These are phyloP conservation scores for Anableps anableps DNA, from an alignment of 2,797 vertebrate species.

Conservation along the genomic window DNA sequence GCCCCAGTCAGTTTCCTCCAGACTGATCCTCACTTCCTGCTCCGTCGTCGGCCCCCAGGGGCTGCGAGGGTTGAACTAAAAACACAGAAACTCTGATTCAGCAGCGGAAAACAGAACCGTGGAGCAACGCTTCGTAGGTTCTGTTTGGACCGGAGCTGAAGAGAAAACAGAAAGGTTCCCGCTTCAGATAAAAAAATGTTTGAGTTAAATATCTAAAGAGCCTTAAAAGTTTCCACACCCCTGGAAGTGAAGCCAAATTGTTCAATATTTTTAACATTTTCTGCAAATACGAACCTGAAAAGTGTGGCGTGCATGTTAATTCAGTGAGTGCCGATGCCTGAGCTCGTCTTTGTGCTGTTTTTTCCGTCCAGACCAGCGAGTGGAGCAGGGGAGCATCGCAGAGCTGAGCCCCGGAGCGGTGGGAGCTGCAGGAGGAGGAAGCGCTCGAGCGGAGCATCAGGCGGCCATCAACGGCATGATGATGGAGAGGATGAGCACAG, in stretches of 20 bases:
- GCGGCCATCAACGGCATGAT: conserved; percentile 99
- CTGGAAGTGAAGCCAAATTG: background rate
- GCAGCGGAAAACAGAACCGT: too few species aligned
- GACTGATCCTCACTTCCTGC: conserved; percentile 43
- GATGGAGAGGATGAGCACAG: conserved; percentile 98
- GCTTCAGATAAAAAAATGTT: too few species aligned
- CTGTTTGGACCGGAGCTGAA: too few species aligned
- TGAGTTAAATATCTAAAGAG: too few species aligned
- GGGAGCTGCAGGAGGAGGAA: conserved; percentile 82
- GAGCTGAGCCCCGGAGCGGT: conserved; percentile 96
- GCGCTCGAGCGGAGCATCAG: conserved; percentile 86
- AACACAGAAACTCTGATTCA: background rate
- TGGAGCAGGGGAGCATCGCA: conserved; percentile 90
- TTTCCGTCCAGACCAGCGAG: conserved; percentile 82
- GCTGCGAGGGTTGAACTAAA: too few species aligned
- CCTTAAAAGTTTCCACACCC: too few species aligned
- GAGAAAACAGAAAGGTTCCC: too few species aligned
- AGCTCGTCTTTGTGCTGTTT: background rate
- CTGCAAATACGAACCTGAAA: background rate
- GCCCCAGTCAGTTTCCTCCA: conserved; percentile 53
- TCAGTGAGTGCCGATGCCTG: background rate
- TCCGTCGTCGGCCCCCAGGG: conserved; percentile 16
- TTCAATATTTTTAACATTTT: background rate
- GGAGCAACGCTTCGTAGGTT: too few species aligned
- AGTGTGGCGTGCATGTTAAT: background rate